These are phyloP conservation scores for Phoeniculus purpureus DNA, from an alignment of 2,797 vertebrate genomes.

Conservation along the genomic window DNA sequence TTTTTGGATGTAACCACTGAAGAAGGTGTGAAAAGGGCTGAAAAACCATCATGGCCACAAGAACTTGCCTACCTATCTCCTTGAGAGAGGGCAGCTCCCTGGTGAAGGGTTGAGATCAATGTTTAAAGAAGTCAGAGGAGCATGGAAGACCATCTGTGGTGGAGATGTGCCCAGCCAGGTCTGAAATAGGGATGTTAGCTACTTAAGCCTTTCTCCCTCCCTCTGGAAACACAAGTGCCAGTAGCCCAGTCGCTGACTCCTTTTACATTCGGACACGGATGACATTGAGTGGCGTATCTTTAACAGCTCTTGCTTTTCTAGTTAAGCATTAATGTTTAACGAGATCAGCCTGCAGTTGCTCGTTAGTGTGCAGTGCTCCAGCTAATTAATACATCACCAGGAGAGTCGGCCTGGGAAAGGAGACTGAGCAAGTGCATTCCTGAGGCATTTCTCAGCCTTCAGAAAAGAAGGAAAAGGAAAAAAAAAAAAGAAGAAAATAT, in stretches of 20 bases:
- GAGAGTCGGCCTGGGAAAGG: constrained; percentile 22
- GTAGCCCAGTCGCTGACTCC: constrained; percentile 31
- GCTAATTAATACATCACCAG: constrained; percentile 70
- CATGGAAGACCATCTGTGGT: neutral
- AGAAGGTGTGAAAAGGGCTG: neutral
- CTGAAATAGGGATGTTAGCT: neutral
- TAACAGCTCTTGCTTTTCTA: constrained; percentile 69
- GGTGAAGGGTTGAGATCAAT: neutral
- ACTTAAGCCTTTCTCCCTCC: neutral
- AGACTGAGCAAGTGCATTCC: constrained; percentile 50
- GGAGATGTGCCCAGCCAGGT: neutral
- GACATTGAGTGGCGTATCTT: constrained; percentile 64
- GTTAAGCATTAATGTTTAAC: constrained; percentile 79
- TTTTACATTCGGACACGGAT: constrained; percentile 48
- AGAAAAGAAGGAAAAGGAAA: neutral
- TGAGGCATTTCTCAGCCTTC: constrained; percentile 30
- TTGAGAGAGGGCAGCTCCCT: neutral
- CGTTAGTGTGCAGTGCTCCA: constrained; percentile 53
- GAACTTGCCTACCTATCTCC: neutral
- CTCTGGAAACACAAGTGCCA: neutral
- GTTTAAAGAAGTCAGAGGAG: neutral
- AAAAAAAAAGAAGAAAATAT: neutral
- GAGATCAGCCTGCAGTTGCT: constrained; percentile 68
- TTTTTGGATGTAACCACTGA: neutral
- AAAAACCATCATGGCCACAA: neutral